Conservation (phyloP, 2,888 invertebrate genomes). For the Drosophila pegasa region DNA sequence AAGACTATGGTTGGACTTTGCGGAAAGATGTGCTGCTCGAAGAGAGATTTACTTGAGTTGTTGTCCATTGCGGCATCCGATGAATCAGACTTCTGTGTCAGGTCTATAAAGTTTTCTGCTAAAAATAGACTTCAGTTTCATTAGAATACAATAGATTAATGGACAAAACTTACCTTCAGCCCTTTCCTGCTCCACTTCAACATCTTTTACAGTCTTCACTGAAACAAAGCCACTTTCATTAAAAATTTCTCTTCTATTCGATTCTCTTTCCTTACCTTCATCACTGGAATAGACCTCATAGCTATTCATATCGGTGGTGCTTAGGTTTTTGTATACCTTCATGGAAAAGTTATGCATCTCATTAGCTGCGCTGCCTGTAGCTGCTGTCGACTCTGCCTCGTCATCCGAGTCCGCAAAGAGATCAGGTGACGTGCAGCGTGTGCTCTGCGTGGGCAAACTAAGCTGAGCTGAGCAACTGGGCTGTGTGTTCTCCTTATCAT, state of each 20-base stretch:
- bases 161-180: slow-evolving; percentile 2
- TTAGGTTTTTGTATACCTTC: slow-evolving; percentile 42
- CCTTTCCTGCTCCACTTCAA: slow-evolving; percentile 4
- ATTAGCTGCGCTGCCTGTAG: background rate
- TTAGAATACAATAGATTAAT: no score
- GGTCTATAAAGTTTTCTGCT: slow-evolving; percentile 52
- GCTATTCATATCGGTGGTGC: slow-evolving; percentile 48
- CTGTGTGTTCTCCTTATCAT: slow-evolving; percentile 48
- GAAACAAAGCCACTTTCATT: slow-evolving; percentile 39
- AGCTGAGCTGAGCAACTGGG: slow-evolving; percentile 6
- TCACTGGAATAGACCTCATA: slow-evolving; percentile 82
- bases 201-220: slow-evolving; percentile 76
- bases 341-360: slow-evolving; percentile 43
- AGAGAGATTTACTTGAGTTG: background rate
- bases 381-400: slow-evolving; percentile 39
- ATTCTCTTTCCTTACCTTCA: slow-evolving; percentile 70
- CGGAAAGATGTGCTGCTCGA: slow-evolving; percentile 8
- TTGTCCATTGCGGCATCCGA: background rate
- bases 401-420: slow-evolving; percentile 83
- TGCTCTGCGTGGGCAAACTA: slow-evolving; percentile 38
- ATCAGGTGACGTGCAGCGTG: slow-evolving; percentile 81
- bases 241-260: background rate
- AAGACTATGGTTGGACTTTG: slow-evolving; percentile 32
- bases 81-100: slow-evolving; percentile 54
- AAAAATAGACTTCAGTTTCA: no score